Evolutionary conservation across 1,140 invertebrate species (phyloP), one percentile per base, ranked within the genome.

Genomic region (Reticulitermes speratus): DNA sequence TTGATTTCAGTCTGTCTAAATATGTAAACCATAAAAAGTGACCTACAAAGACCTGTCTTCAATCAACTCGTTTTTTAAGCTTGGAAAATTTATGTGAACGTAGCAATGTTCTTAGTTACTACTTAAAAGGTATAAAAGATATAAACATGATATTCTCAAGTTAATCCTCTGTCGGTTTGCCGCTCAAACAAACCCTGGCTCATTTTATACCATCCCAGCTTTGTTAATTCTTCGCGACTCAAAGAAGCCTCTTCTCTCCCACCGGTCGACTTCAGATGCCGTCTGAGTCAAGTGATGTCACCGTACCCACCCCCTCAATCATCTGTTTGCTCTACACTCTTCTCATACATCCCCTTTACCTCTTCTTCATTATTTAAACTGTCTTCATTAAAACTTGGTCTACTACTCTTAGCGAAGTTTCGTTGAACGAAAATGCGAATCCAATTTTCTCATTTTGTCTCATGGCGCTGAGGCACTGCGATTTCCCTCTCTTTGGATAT

Each of bases 331-430:
- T 55, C 23, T 84, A 25, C 44, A 84, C 83, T 44, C 83, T 84
- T 84, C 83, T 84, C 45, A 84, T 48, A 84, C 83, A 84, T 55
- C 44, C 44, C 83, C 48, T 52, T 52, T 44, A 55, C 83, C 83
- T 84, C 83, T 86, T 86, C 85, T 86, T 86, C 85, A 86, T 86
- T 86, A 86, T 86, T 86, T 86, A 86, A 86, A 86, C 85, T 86
- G 85, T 86, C 85, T 86, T 86, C 85, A 86, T 86, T 86, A 86
- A 86, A 86, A 86, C 85, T 86, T 86, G 44, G 44, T 69, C 85
- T 82, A 44, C 32, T 32, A 84, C 38, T 84, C 83, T 44, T 44
- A 30, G 83, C 19, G 83, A 12, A 52, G 44, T 44, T 48, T 82
- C 85, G 44, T 86, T 86, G 14, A 86, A 69, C 38, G 85, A 86